A percentile compares a stretch with the other conserved stretches of the same genome.
Conservation (phyloP, 2,113 vertebrate species). For the Thalassarche chlororhynchos region DNA sequence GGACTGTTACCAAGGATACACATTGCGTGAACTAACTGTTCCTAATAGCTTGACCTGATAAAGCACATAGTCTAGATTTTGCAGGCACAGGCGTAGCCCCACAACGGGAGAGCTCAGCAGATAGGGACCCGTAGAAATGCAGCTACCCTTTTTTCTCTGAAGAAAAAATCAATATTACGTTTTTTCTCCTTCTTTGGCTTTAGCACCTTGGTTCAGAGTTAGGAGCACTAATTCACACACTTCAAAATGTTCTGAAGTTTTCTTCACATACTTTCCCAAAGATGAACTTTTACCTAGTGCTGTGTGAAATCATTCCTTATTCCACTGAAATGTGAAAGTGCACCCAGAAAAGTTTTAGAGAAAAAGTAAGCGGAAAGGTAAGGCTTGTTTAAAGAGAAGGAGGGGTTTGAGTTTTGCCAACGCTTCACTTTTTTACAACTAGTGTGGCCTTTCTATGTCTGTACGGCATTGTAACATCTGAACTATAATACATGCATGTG, state of each 20-base stretch:
- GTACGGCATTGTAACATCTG: neutral
- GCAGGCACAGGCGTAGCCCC: neutral
- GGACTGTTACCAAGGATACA: neutral
- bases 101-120: neutral
- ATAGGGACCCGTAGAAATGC: neutral
- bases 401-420: neutral
- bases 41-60: neutral
- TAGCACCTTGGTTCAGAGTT: neutral
- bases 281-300: constrained; percentile 20
- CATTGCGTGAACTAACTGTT: neutral
- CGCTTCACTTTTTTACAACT: neutral
- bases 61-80: neutral
- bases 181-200: neutral
- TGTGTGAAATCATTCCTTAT: constrained; percentile 3
- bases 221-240: neutral
- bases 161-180: constrained; percentile 39
- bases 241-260: constrained; percentile 44
- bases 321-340: constrained; percentile 30
- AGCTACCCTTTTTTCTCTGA: neutral
- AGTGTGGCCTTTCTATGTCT: neutral
- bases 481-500: neutral
- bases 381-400: neutral
- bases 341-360: neutral
- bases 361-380: neutral
- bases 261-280: neutral